A percentile compares a stretch with the other conserved stretches of the same genome.
Evolutionary conservation across 1,140 invertebrate species (phyloP).

Genomic region (Tetranychus urticae): DNA sequence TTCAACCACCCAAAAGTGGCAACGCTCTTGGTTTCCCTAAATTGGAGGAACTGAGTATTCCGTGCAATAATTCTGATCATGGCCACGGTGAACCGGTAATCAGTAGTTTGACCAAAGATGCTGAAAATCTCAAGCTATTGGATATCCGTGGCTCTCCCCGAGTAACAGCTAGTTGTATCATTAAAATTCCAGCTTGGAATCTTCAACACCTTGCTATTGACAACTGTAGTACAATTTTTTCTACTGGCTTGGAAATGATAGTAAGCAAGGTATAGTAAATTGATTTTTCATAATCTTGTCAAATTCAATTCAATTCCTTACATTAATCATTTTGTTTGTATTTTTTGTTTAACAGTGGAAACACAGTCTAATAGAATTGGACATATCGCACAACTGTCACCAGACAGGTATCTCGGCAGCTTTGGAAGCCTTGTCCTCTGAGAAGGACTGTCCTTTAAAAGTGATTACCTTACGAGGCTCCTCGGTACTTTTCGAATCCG

Average conservation of each 20-base stretch:
- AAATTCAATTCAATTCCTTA: neutral
- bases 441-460: neutral
- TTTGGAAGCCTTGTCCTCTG: neutral
- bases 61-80: neutral
- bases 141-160: conserved; percentile 5
- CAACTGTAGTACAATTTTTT: conserved; percentile 4
- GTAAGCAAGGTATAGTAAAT: conserved; percentile 2
- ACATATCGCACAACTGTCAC: conserved; percentile 4
- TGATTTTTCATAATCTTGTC: neutral
- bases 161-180: neutral
- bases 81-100: conserved; percentile 2
- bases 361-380: conserved; percentile 3
- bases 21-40: neutral
- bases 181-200: conserved; percentile 7
- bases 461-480: neutral
- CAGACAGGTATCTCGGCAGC: neutral
- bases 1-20: neutral
- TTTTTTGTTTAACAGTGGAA: conserved; percentile 1
- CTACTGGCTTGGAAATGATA: neutral
- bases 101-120: conserved; percentile 3
- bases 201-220: conserved; percentile 6
- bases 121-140: conserved; percentile 7
- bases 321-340: neutral
- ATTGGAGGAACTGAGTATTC: conserved; percentile 8
- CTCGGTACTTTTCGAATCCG: neutral